phyloP scores from a whole-genome alignment of 2,113 vertebrate species.

The Onychorhynchus coronatus region DNA sequence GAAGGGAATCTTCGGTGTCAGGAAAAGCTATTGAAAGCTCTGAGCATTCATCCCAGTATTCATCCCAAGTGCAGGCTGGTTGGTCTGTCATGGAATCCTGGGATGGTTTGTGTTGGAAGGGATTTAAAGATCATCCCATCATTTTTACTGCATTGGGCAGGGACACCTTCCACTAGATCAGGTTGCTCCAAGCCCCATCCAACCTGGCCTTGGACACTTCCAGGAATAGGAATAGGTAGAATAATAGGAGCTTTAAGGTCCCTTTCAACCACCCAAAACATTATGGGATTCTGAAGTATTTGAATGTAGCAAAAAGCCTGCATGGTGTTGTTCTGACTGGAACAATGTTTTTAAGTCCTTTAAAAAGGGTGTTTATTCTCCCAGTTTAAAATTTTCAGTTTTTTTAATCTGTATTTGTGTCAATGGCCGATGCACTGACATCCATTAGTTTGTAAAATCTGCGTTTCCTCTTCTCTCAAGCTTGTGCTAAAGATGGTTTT shows the following conservation, averaged over 20 bases:
- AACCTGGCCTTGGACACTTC: not conserved
- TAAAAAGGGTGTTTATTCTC: not conserved
- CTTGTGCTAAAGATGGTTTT: not conserved
- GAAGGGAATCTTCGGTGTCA: not conserved
- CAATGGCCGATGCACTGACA: not conserved
- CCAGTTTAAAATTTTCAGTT: not conserved
- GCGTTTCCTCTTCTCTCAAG: not conserved
- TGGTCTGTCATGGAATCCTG: not conserved
- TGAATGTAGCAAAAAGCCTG: not conserved
- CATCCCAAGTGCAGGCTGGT: not conserved
- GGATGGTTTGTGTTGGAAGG: not conserved
- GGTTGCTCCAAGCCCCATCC: not conserved
- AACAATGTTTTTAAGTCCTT: not conserved
- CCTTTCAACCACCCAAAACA: too few relatives aligned
- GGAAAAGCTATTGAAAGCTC: not conserved
- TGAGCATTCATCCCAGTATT: not conserved
- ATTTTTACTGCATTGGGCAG: not conserved
- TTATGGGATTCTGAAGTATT: not conserved
- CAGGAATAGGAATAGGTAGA: not conserved
- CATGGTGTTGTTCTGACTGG: not conserved
- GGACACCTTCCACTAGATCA: not conserved
- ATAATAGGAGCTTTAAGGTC: not conserved
- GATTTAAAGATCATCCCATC: not conserved
- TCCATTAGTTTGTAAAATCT: not conserved
- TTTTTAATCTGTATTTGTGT: not conserved